These are phyloP conservation scores for Pseudocheirus occidentalis DNA, from an alignment of 2,797 vertebrate species.

Conservation along the genomic window DNA sequence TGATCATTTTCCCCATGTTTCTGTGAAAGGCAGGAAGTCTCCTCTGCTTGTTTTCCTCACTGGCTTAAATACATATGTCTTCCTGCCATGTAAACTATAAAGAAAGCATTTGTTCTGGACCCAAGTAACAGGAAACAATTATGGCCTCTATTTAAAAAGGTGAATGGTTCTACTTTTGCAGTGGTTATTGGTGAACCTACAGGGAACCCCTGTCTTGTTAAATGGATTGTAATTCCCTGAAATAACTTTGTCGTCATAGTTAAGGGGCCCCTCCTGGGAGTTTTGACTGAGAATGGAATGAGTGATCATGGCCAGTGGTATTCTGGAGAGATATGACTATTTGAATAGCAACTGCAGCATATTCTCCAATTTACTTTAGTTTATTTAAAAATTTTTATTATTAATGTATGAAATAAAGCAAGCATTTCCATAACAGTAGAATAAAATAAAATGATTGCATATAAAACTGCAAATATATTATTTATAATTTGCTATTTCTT, in stretches of 20 bases:
- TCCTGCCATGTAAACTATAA: background rate
- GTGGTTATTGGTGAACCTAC: background rate
- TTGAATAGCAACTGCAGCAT: background rate
- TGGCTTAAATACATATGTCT: background rate
- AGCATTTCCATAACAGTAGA: background rate
- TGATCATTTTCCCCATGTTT: background rate
- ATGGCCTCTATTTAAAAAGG: constrained; percentile 1
- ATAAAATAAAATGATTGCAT: background rate
- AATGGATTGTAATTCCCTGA: background rate
- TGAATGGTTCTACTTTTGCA: constrained; percentile 14
- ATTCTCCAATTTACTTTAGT: background rate
- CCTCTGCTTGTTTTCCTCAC: background rate
- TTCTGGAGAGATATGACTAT: background rate
- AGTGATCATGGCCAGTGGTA: background rate
- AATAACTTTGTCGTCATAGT: constrained; percentile 31
- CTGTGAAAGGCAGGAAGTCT: background rate
- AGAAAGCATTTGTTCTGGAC: background rate
- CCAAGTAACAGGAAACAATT: constrained; percentile 19
- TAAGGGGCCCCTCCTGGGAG: background rate
- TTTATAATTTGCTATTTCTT: background rate
- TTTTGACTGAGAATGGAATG: constrained; percentile 24
- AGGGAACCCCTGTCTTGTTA: constrained; percentile 4
- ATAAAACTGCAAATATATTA: background rate
- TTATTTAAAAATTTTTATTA: constrained; percentile 5
- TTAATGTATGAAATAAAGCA: background rate